phyloP scores from a whole-genome alignment of 2,888 invertebrate genomes.

The Portevinia maculata region DNA sequence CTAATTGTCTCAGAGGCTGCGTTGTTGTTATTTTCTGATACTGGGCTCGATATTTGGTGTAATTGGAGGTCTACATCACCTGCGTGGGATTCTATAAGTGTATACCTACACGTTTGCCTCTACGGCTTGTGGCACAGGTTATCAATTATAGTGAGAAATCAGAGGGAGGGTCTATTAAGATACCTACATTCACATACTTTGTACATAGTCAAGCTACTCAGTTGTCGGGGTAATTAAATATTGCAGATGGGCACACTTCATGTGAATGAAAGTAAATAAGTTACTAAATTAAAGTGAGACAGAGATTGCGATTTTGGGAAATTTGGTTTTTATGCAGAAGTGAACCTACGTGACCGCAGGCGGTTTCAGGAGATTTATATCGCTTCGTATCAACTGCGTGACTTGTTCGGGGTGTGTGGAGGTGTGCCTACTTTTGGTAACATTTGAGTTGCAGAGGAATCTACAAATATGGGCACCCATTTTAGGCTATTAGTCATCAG shows the following conservation, averaged over 20 bases:
- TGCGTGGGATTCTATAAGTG: constrained; percentile 60
- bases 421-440: constrained; percentile 1
- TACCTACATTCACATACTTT: constrained; percentile 22
- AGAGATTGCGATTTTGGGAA: background rate
- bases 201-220: constrained; percentile 48
- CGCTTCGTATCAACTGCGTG: background rate
- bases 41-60: constrained; percentile 26
- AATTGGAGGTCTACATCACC: constrained; percentile 65
- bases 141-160: constrained; percentile 57
- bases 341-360: too few relatives aligned
- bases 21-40: constrained; percentile 10
- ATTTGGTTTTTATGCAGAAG: too few relatives aligned
- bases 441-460: background rate
- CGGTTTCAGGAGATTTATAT: too few relatives aligned
- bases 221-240: constrained; percentile 59
- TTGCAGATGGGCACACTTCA: constrained; percentile 33
- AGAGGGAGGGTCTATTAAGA: constrained; percentile 23
- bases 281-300: constrained; percentile 37
- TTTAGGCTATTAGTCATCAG: background rate
- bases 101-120: constrained; percentile 16
- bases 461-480: background rate
- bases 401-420: constrained; percentile 6
- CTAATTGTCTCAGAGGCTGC: constrained; percentile 47
- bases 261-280: constrained; percentile 53
- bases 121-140: constrained; percentile 24